Evolutionary conservation across 1,140 invertebrate genomes (phyloP).

Genomic region (Caenorhabditis inopinata): DNA sequence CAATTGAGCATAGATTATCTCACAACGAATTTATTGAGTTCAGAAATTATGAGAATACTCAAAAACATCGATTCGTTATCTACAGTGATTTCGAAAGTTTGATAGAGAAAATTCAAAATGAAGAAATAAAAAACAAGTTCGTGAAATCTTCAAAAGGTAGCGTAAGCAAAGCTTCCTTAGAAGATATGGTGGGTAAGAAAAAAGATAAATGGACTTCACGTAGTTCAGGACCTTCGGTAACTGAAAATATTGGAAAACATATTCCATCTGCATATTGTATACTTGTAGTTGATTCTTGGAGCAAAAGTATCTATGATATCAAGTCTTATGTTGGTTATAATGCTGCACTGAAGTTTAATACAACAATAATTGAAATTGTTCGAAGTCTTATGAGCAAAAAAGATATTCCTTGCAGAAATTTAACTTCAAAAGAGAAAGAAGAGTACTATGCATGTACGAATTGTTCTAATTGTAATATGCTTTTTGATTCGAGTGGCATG

Average conservation of each 20-base stretch:
- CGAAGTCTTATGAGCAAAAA: not conserved
- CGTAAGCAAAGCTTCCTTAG: no score
- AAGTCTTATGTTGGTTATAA: slow-evolving; percentile 21
- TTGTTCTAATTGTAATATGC: slow-evolving; percentile 19
- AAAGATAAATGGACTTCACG: no score
- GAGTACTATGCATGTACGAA: not conserved
- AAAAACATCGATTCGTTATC: slow-evolving; percentile 37
- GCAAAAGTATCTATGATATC: slow-evolving; percentile 36
- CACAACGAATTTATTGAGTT: slow-evolving; percentile 39
- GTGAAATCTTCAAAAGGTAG: no score
- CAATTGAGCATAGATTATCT: slow-evolving; percentile 36
- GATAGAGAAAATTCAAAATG: not conserved
- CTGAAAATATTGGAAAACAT: slow-evolving; percentile 20
- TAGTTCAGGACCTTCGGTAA: no score
- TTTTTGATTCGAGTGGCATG: not conserved
- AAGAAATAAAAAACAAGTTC: slow-evolving; percentile 28
- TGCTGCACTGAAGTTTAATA: slow-evolving; percentile 13
- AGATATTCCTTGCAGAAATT: not conserved
- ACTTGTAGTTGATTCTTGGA: slow-evolving; percentile 21
- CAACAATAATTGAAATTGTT: slow-evolving; percentile 32
- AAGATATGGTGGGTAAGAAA: no score
- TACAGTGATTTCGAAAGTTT: slow-evolving; percentile 36
- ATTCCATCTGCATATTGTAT: slow-evolving; percentile 36
- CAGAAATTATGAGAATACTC: slow-evolving; percentile 46
- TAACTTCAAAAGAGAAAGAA: slow-evolving; percentile 30